Evolutionary conservation across 1,140 invertebrate species (phyloP).

Genomic region (Ptiloglossa arizonensis): DNA sequence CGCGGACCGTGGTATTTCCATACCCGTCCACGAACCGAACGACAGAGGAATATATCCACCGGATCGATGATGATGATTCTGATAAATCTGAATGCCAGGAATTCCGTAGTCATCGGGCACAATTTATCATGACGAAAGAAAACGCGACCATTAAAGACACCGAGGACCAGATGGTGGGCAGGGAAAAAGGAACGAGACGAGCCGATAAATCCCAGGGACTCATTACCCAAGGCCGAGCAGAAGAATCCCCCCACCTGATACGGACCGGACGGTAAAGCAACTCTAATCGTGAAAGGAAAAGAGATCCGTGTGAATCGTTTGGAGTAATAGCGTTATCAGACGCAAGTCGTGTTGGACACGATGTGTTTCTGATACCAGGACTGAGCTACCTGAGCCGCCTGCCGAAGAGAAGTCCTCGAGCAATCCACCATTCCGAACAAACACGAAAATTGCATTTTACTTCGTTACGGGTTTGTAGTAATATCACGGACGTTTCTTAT

Average conservation of each 20-base stretch:
- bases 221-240: slow-evolving; percentile 25
- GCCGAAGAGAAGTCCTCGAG: slow-evolving; percentile 58
- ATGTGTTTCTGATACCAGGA: slow-evolving; percentile 77
- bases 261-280: slow-evolving; percentile 25
- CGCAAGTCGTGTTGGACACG: slow-evolving; percentile 75
- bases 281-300: slow-evolving; percentile 52
- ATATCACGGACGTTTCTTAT: too few species aligned
- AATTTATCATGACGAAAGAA: neutral
- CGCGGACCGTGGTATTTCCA: too few species aligned
- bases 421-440: slow-evolving; percentile 50
- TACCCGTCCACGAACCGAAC: too few species aligned
- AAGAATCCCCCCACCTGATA: slow-evolving; percentile 36
- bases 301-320: slow-evolving; percentile 66
- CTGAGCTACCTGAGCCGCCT: slow-evolving; percentile 66
- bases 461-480: too few species aligned
- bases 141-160: neutral
- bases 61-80: too few species aligned
- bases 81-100: neutral
- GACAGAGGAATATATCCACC: too few species aligned
- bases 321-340: slow-evolving; percentile 77
- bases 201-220: slow-evolving; percentile 33
- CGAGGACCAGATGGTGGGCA: too few species aligned
- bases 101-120: neutral
- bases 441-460: too few species aligned
- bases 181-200: neutral